A percentile compares a stretch with the other conserved stretches of the same genome.
phyloP scores from a whole-genome alignment of 2,888 invertebrate species.

The Galerucella nymphaeae region DNA sequence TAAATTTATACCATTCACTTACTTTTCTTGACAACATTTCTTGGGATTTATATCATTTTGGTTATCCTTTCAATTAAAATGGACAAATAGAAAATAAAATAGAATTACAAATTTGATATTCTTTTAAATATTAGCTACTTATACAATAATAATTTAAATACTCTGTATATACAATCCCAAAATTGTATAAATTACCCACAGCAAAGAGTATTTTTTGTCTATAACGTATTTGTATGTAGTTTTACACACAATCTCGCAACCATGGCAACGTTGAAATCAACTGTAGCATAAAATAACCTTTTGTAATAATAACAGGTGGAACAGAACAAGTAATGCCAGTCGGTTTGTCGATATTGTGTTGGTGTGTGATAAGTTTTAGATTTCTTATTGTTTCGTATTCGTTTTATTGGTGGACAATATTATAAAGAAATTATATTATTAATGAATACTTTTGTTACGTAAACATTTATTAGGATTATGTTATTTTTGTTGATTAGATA shows the following conservation, averaged over 20 bases:
- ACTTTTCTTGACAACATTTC: too few relatives aligned
- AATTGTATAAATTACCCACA: too few relatives aligned
- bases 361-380: slow-evolving; percentile 17
- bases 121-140: too few relatives aligned
- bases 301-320: slow-evolving; percentile 49
- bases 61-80: too few relatives aligned
- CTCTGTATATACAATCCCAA: too few relatives aligned
- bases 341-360: slow-evolving; percentile 23
- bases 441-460: background rate
- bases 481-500: slow-evolving; percentile 9
- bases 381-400: slow-evolving; percentile 9
- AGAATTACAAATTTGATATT: too few relatives aligned
- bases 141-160: too few relatives aligned
- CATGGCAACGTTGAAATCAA: slow-evolving; percentile 40
- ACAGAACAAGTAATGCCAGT: slow-evolving; percentile 40
- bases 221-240: background rate
- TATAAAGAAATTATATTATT: background rate
- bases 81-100: too few relatives aligned
- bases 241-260: slow-evolving; percentile 22
- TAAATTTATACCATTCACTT: too few relatives aligned
- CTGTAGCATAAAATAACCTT: slow-evolving; percentile 42
- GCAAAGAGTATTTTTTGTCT: background rate
- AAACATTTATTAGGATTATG: slow-evolving; percentile 2
- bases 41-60: too few relatives aligned
- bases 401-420: background rate